Conservation (phyloP, 1,140 invertebrate species). For the Parapsyche elsis region DNA sequence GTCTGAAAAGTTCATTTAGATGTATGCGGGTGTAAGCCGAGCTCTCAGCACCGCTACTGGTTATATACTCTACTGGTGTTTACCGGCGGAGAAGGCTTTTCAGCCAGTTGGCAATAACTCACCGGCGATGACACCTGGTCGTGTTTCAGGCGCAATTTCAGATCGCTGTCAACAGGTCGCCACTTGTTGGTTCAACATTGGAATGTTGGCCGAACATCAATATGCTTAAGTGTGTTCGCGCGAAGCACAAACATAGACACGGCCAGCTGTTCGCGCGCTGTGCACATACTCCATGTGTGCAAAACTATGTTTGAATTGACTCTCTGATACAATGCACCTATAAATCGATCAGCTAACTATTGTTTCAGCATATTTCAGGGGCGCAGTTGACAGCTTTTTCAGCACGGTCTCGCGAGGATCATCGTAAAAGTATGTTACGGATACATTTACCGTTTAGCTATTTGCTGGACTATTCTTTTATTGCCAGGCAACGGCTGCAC, state of each 20-base stretch:
- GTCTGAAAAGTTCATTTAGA: too few species aligned
- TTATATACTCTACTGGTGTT: slow-evolving; percentile 28
- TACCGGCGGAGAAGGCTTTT: slow-evolving; percentile 2
- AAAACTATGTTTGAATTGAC: slow-evolving; percentile 33
- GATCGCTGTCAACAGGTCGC: slow-evolving; percentile 37
- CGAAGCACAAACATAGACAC: slow-evolving; percentile 33
- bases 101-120: slow-evolving; percentile 35
- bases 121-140: slow-evolving; percentile 14
- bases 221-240: slow-evolving; percentile 43
- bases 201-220: slow-evolving; percentile 43
- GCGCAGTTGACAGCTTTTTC: neutral
- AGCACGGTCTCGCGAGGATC: too few species aligned
- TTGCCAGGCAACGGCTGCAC: too few species aligned
- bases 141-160: slow-evolving; percentile 43
- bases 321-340: slow-evolving; percentile 33
- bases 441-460: too few species aligned
- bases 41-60: neutral
- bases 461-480: too few species aligned
- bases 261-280: slow-evolving; percentile 26
- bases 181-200: slow-evolving; percentile 35
- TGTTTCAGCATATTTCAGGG: slow-evolving; percentile 21
- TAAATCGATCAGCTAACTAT: slow-evolving; percentile 36
- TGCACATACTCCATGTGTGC: slow-evolving; percentile 29
- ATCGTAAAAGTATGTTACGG: too few species aligned
- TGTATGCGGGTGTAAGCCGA: neutral